phyloP scores from a whole-genome alignment of 2,113 vertebrate genomes.

The Silurus glanis region DNA sequence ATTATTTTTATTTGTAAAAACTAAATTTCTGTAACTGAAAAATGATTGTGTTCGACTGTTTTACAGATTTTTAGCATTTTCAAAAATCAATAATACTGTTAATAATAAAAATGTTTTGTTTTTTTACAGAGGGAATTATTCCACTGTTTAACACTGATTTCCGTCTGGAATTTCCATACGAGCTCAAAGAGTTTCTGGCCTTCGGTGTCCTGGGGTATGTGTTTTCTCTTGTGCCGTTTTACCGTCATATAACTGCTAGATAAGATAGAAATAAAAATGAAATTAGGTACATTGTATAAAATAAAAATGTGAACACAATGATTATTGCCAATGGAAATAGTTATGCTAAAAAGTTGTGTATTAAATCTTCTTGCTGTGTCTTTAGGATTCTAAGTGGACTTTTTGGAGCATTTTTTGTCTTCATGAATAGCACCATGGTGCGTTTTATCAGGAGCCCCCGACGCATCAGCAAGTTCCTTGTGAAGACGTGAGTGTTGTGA shows the following conservation, averaged over 20 bases:
- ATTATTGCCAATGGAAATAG: background rate
- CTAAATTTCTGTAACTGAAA: no score
- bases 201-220: constrained; percentile 43
- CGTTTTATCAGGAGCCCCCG: constrained; percentile 41
- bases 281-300: no score
- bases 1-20: no score
- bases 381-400: constrained; percentile 44
- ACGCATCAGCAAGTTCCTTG: constrained; percentile 34
- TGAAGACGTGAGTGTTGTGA: constrained; percentile 40
- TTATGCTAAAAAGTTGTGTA: background rate
- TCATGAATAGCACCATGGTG: constrained; percentile 35
- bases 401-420: constrained; percentile 44
- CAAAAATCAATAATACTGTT: background rate
- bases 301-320: no score
- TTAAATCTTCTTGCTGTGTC: background rate
- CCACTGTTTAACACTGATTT: constrained; percentile 42
- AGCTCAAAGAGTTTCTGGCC: constrained; percentile 32
- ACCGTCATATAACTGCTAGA: no score
- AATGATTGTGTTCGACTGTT: no score
- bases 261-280: no score
- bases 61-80: no score
- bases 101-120: constrained; percentile 3
- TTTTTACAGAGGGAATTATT: constrained; percentile 35
- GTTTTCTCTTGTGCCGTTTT: background rate
- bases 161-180: constrained; percentile 39